Percentiles rank a stretch among this genome's conserved stretches.
phyloP scores from a whole-genome alignment of 2,888 invertebrate genomes.

The Calliscelio sp. region DNA sequence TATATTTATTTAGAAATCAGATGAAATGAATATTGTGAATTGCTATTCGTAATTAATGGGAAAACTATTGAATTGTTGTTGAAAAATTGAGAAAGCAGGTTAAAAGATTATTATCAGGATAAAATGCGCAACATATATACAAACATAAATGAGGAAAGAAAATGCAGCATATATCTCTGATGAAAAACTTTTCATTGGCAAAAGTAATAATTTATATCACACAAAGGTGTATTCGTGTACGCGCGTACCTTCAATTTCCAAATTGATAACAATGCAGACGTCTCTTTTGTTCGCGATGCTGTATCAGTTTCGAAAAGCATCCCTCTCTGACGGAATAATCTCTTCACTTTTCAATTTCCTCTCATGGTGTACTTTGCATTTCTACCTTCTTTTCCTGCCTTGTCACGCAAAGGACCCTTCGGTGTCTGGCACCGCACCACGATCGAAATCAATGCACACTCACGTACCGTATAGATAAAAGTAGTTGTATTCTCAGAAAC shows the following conservation, averaged over 20 bases:
- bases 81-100: too few relatives aligned
- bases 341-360: conserved; percentile 74
- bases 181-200: conserved; percentile 45
- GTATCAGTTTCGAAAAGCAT: conserved; percentile 66
- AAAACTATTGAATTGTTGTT: too few relatives aligned
- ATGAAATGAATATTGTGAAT: too few relatives aligned
- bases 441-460: conserved; percentile 73
- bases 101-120: too few relatives aligned
- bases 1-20: too few relatives aligned
- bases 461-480: conserved; percentile 69
- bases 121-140: too few relatives aligned
- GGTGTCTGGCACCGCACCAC: conserved; percentile 80
- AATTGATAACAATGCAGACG: conserved; percentile 65
- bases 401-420: conserved; percentile 77
- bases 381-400: conserved; percentile 71
- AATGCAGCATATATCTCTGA: neutral
- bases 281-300: conserved; percentile 61
- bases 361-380: conserved; percentile 71
- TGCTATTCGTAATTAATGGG: too few relatives aligned
- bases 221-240: conserved; percentile 41
- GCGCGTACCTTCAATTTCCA: conserved; percentile 59
- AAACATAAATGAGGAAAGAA: conserved; percentile 9
- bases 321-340: conserved; percentile 65
- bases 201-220: conserved; percentile 56
- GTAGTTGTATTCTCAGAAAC: conserved; percentile 67